A percentile compares a stretch with the other conserved stretches of the same genome.
These are phyloP conservation scores for Papilio gigon DNA, from an alignment of 2,888 invertebrate genomes.

Conservation along the genomic window DNA sequence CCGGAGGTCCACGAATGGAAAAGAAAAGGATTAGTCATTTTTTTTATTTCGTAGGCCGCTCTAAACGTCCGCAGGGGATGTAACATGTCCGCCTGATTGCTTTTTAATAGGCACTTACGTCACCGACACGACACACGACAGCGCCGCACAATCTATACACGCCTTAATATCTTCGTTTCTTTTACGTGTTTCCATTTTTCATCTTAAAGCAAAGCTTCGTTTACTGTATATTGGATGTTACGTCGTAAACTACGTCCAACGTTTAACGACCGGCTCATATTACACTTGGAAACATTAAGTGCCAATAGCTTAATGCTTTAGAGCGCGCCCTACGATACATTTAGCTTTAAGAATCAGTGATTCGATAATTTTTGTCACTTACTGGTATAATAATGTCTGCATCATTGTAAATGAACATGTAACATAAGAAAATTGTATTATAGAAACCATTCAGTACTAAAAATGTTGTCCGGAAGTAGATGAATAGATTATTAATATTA, in stretches of 20 bases:
- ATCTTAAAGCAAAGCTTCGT: conserved; percentile 19
- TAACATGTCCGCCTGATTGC: conserved; percentile 51
- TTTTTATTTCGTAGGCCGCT: conserved; percentile 18
- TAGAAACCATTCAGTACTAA: too few species aligned
- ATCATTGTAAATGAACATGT: neutral
- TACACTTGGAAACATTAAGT: conserved; percentile 19
- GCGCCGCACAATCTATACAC: conserved; percentile 39
- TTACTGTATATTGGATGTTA: conserved; percentile 34
- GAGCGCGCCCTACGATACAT: neutral
- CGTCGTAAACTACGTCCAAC: conserved; percentile 18
- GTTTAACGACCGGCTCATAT: conserved; percentile 23
- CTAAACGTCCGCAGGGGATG: conserved; percentile 28
- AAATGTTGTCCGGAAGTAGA: too few species aligned
- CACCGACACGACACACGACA: too few species aligned
- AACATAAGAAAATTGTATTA: too few species aligned
- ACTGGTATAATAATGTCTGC: neutral
- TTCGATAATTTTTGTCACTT: neutral
- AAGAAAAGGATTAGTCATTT: conserved; percentile 18
- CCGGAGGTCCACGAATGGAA: neutral
- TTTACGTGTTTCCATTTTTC: conserved; percentile 33
- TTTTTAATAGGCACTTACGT: conserved; percentile 56
- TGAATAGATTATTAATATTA: too few species aligned
- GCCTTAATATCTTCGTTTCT: conserved; percentile 26
- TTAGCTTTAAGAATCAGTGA: neutral
- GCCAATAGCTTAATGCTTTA: conserved; percentile 10